Base-by-base conservation (phyloP, 2,888 invertebrate species). In the Apamea epomidion region DNA sequence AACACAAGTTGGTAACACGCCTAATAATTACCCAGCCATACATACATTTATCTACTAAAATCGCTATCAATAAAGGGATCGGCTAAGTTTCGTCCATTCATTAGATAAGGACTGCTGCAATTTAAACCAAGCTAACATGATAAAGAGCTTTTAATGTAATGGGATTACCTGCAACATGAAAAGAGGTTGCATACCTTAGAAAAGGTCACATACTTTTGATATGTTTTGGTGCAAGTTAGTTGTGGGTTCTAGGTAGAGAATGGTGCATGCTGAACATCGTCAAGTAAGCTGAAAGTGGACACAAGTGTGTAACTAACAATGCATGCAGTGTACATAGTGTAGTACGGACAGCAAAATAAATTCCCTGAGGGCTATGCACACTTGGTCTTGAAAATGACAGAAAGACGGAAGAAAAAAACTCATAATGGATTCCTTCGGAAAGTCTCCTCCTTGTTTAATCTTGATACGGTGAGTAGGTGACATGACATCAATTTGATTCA, bases 401-500 rank as follows among this genome's bases (percentile, higher is more conserved):
- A 97, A 92, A 95, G 97, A 95, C 94, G 97, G 94, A 97, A 97
- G 96, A 97, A 97, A 97, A 97, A 97, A 94, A 93, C 96, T 86
- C 97, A 97, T 95, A 96, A 97, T 97, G 98, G 98, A 95, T 98
- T 99, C 96, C 98, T 98, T 95, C 98, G 98, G 97, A 99, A 98
- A 97, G 98, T 98, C 91, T 98, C 98, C 91, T 98, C 98, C 90
- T 97, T 98, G 91, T 98, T 98, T 97, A 98, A 98, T 97, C 98
- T 99, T 96, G 98, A 98, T 94, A 98, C 98, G 98, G 98, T 98
- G 97, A 98, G 97, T 97, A 93, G 94, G 94, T 92, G 84, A 89
- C 78, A 89, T 91, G 92, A 90, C 89, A 88, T 84, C 83, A 86
- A 83, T 90, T 74, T 85, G 81, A 83, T 80, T 78, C 71, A 74